phyloP scores from a whole-genome alignment of 2,797 vertebrate genomes.

The Acrocephalus scirpaceus region DNA sequence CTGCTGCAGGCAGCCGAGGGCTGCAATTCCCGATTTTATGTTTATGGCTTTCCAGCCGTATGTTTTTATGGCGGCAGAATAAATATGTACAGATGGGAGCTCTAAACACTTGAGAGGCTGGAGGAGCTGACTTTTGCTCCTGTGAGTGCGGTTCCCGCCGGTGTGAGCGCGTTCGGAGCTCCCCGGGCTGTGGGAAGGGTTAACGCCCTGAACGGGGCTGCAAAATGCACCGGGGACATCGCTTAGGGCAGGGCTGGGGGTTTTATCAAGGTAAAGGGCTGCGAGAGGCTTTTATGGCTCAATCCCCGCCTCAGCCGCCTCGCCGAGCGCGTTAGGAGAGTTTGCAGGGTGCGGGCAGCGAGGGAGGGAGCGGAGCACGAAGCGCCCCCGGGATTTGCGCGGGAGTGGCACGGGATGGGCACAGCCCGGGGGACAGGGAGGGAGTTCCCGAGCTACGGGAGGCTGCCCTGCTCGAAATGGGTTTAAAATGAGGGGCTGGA shows the following conservation, averaged over 20 bases:
- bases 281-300: conserved; percentile 8
- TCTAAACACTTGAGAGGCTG: not conserved
- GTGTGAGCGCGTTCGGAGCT: not conserved
- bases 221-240: not conserved
- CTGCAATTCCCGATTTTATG: not conserved
- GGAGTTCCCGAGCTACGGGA: no score
- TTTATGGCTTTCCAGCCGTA: not conserved
- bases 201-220: not conserved
- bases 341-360: not conserved
- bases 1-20: not conserved
- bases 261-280: not conserved
- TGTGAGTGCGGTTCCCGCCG: not conserved
- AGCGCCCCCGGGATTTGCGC: no score
- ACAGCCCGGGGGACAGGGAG: no score
- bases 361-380: not conserved
- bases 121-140: not conserved
- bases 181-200: not conserved
- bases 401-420: no score
- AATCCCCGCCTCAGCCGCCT: not conserved
- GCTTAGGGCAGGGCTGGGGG: not conserved
- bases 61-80: not conserved
- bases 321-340: not conserved
- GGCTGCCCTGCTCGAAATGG: no score
- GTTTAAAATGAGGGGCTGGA: no score
- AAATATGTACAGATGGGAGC: not conserved